A percentile compares a stretch with the other conserved stretches of the same genome.
Conservation (phyloP, 2,888 invertebrate species). For the Exocentrus adspersus region DNA sequence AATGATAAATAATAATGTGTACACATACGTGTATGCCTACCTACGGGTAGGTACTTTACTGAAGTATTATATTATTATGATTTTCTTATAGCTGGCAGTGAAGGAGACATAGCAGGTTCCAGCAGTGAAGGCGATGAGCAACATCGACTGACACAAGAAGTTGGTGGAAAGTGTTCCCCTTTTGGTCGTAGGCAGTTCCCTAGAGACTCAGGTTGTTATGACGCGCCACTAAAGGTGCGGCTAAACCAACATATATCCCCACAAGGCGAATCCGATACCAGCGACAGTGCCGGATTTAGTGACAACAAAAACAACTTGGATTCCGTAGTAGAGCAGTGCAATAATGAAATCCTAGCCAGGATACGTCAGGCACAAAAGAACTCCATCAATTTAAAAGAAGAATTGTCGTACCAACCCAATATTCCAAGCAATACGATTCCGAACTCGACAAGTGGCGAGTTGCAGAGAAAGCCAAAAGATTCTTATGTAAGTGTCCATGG, state of each 20-base stretch:
- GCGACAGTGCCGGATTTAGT: constrained; percentile 64
- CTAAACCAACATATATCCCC: constrained; percentile 62
- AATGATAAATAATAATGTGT: too few species aligned
- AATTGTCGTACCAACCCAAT: constrained; percentile 61
- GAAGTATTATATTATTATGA: too few species aligned
- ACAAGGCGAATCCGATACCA: constrained; percentile 64
- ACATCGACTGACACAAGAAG: constrained; percentile 52
- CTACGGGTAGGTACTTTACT: too few species aligned
- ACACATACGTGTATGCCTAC: too few species aligned
- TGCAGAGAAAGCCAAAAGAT: constrained; percentile 66
- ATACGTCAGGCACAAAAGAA: constrained; percentile 67
- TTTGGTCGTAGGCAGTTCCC: constrained; percentile 83
- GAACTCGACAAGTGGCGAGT: constrained; percentile 54
- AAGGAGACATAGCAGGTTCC: constrained; percentile 81
- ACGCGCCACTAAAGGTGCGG: constrained; percentile 66
- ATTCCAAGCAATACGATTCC: constrained; percentile 60
- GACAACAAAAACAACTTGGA: constrained; percentile 68
- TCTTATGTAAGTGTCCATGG: constrained; percentile 67
- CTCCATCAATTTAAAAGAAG: constrained; percentile 67
- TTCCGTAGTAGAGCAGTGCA: constrained; percentile 70
- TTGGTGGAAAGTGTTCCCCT: constrained; percentile 65
- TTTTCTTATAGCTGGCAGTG: constrained; percentile 72
- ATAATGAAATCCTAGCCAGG: constrained; percentile 69
- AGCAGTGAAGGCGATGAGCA: constrained; percentile 81
- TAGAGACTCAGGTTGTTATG: constrained; percentile 85